Evolutionary conservation across 2,888 invertebrate species (phyloP).

Genomic region (Drosophila leonis): DNA sequence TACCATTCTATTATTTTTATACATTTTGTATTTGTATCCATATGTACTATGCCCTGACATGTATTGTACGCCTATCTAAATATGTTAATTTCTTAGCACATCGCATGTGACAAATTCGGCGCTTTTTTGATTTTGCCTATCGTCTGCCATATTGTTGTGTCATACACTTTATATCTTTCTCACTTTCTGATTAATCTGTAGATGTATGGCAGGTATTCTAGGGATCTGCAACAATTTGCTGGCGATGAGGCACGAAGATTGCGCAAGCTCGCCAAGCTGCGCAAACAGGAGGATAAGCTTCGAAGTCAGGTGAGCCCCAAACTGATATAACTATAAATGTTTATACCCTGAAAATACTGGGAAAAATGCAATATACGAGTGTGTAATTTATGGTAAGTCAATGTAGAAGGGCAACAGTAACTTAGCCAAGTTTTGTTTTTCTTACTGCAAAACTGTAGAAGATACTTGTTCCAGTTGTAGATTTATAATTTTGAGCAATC

Average conservation of each 20-base stretch:
- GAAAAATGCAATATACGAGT: not conserved
- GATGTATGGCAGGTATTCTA: conserved; percentile 88
- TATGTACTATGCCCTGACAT: conserved; percentile 6
- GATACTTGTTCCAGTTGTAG: not conserved
- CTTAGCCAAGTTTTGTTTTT: not conserved
- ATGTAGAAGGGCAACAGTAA: not conserved
- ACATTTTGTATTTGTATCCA: not conserved
- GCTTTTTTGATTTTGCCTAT: conserved; percentile 15
- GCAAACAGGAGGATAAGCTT: conserved; percentile 90
- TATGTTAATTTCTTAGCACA: conserved; percentile 49
- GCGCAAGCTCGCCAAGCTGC: conserved; percentile 89
- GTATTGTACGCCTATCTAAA: conserved; percentile 39
- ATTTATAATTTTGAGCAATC: no score
- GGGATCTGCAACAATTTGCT: conserved; percentile 97
- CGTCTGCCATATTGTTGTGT: conserved; percentile 11
- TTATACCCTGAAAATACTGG: not conserved
- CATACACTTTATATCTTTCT: not conserved
- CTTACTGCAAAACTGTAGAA: not conserved
- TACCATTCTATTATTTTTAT: conserved; percentile 49
- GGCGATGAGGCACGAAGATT: conserved; percentile 95
- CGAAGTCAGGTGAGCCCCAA: conserved; percentile 88
- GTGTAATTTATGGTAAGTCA: not conserved
- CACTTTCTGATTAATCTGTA: conserved; percentile 45
- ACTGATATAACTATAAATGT: not conserved
- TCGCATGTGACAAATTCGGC: conserved; percentile 42